phyloP scores from a whole-genome alignment of 1,140 invertebrate genomes.

The Megalopta genalis region DNA sequence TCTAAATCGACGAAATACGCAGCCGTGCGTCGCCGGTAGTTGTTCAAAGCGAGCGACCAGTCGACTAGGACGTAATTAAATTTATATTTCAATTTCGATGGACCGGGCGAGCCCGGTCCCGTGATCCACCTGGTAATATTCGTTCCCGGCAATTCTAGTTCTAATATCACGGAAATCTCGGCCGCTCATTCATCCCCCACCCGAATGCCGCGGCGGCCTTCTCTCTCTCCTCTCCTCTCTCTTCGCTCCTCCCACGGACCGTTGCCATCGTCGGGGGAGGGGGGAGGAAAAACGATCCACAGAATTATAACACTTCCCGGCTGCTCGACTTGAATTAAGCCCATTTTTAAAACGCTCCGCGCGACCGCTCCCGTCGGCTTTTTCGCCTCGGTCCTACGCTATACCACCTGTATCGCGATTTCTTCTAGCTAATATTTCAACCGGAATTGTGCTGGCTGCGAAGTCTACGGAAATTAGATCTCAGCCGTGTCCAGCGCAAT shows the following conservation, averaged over 20 bases:
- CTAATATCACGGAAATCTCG: constrained; percentile 56
- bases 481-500: constrained; percentile 35
- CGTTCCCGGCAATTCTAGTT: constrained; percentile 34
- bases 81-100: constrained; percentile 70
- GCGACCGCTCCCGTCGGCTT: constrained; percentile 2
- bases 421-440: constrained; percentile 45
- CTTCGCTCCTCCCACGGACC: too few species aligned
- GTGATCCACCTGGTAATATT: neutral
- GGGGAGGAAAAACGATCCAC: constrained; percentile 44
- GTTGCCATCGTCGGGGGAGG: neutral
- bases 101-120: neutral
- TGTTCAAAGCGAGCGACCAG: neutral
- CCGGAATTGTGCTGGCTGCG: constrained; percentile 41
- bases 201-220: too few species aligned
- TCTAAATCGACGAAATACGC: too few species aligned
- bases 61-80: constrained; percentile 63
- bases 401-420: constrained; percentile 28
- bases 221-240: too few species aligned
- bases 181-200: constrained; percentile 10
- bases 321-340: constrained; percentile 46
- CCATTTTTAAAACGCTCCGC: constrained; percentile 38
- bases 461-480: constrained; percentile 50
- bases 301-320: constrained; percentile 53
- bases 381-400: neutral
- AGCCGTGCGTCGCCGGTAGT: too few species aligned